A percentile compares a stretch with the other conserved stretches of the same genome.
Conservation (phyloP, 2,888 invertebrate species). For the Parelbella ahira region DNA sequence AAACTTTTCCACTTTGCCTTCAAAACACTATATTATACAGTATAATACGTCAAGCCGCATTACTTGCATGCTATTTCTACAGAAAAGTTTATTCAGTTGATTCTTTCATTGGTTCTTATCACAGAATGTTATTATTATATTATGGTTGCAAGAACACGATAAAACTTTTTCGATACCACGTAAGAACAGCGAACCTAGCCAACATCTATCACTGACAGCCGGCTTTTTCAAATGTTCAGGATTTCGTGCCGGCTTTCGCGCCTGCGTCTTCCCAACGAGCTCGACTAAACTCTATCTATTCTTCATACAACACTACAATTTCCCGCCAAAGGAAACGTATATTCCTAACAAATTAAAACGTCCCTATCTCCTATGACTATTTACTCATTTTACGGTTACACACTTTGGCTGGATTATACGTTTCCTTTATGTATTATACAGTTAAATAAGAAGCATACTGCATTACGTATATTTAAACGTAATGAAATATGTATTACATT, state of each 20-base stretch:
- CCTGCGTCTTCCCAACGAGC: conserved; percentile 38
- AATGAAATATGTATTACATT: too few species aligned
- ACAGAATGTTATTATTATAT: conserved; percentile 9
- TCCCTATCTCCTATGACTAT: background rate
- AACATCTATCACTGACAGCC: conserved; percentile 37
- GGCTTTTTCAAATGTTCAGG: conserved; percentile 48
- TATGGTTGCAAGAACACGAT: background rate
- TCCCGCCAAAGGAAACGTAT: conserved; percentile 28
- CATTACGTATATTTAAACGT: too few species aligned
- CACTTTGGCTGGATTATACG: conserved; percentile 1
- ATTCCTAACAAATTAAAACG: conserved; percentile 5
- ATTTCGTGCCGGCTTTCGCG: conserved; percentile 35
- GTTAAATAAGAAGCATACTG: too few species aligned
- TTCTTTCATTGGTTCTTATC: conserved; percentile 15
- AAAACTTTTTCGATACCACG: conserved; percentile 15
- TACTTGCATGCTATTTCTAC: conserved; percentile 3
- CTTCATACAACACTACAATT: conserved; percentile 11
- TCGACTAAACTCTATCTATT: conserved; percentile 25
- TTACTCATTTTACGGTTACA: background rate
- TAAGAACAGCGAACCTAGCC: conserved; percentile 6
- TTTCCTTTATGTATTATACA: too few species aligned
- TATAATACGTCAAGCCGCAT: conserved; percentile 9
- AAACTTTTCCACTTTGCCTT: conserved; percentile 8
- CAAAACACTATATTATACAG: conserved; percentile 4
- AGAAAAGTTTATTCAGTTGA: conserved; percentile 12